These are phyloP conservation scores for Hestina assimilis DNA, from an alignment of 1,140 invertebrate genomes.

Conservation along the genomic window DNA sequence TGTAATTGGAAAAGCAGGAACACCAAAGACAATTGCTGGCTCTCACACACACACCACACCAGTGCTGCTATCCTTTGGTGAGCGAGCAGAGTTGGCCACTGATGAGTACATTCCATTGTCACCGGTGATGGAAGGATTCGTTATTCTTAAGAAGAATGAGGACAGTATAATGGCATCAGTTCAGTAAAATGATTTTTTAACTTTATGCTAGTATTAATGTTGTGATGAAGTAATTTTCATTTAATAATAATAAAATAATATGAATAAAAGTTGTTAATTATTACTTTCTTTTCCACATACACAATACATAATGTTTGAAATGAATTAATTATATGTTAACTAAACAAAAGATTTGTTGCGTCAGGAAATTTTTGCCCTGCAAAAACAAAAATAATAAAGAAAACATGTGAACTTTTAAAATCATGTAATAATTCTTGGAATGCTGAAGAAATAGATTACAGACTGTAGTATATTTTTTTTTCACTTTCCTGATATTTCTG, in stretches of 20 bases:
- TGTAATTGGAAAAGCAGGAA: conserved; percentile 99
- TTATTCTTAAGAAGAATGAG: conserved; percentile 96
- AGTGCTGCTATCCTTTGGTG: conserved; percentile 96
- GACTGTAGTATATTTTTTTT: no score
- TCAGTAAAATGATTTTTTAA: conserved; percentile 40
- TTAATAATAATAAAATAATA: conserved; percentile 19
- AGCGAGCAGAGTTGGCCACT: conserved; percentile 98
- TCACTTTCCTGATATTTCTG: no score
- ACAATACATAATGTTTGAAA: no score
- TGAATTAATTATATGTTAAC: no score
- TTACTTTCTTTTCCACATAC: background rate
- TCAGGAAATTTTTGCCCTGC: no score
- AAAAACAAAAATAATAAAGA: no score
- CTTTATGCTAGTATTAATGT: conserved; percentile 22
- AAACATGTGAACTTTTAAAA: no score
- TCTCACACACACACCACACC: conserved; percentile 99
- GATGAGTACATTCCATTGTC: conserved; percentile 98
- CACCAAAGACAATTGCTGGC: conserved; percentile 99
- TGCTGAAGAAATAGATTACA: no score
- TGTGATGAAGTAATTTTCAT: conserved; percentile 24
- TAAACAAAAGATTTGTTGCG: no score
- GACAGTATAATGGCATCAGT: conserved; percentile 71
- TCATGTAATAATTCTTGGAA: no score
- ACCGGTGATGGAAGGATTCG: conserved; percentile 99
- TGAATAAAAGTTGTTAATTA: conserved; percentile 4